phyloP scores from a whole-genome alignment of 1,140 invertebrate genomes.

The Bombus confusus region DNA sequence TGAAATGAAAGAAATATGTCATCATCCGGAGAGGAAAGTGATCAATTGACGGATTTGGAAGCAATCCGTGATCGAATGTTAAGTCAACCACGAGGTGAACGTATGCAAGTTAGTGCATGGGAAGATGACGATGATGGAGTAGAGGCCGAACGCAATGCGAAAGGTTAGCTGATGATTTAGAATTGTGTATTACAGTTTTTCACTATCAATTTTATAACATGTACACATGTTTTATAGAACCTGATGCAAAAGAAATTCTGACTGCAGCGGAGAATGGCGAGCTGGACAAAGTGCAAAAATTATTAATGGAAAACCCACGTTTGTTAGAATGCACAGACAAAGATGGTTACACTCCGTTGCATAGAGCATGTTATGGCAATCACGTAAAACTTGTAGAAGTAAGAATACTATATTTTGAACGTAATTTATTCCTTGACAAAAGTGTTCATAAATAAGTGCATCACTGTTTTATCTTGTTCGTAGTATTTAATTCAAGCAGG shows the following conservation, averaged over 20 bases:
- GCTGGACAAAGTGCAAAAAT: constrained; percentile 85
- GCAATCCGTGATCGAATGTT: constrained; percentile 75
- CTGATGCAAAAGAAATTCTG: constrained; percentile 87
- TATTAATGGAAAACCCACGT: constrained; percentile 85
- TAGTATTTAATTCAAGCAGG: constrained; percentile 88
- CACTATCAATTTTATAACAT: background rate
- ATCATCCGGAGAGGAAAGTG: constrained; percentile 78
- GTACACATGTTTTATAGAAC: constrained; percentile 80
- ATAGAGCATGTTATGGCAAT: constrained; percentile 95
- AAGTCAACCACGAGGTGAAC: constrained; percentile 68
- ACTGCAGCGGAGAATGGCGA: constrained; percentile 93
- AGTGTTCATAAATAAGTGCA: background rate
- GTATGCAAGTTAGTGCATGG: constrained; percentile 83
- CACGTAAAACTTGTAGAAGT: constrained; percentile 90
- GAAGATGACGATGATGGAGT: constrained; percentile 83
- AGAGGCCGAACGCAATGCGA: constrained; percentile 80
- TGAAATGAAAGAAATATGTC: constrained; percentile 34
- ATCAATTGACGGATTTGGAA: constrained; percentile 75
- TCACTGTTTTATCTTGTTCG: background rate
- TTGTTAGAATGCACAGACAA: constrained; percentile 89
- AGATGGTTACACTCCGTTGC: constrained; percentile 96
- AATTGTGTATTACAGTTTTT: background rate
- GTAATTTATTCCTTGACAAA: background rate
- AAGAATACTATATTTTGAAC: constrained; percentile 14
- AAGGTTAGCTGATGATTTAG: constrained; percentile 73